Percentiles rank a stretch among this genome's conserved stretches.
Evolutionary conservation across 2,797 vertebrate genomes (phyloP).

Genomic region (Pangasius djambal): DNA sequence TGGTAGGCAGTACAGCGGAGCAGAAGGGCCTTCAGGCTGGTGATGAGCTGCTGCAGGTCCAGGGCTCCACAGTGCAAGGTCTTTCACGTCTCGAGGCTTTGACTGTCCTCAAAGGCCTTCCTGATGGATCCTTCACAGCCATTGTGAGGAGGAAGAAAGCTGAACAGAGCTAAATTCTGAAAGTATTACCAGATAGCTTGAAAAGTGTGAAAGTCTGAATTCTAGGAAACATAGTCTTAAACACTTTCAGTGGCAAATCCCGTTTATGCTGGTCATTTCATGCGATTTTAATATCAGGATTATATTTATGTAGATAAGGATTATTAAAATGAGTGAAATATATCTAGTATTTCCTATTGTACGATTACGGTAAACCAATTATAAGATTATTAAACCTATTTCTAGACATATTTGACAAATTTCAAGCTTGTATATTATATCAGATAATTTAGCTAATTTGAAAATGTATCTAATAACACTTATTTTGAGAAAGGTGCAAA

Average conservation of each 20-base stretch:
- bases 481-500: background rate
- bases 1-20: slow-evolving; percentile 77
- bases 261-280: background rate
- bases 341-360: background rate
- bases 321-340: background rate
- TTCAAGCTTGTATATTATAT: background rate
- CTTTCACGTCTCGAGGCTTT: slow-evolving; percentile 92
- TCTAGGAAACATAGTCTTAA: slow-evolving; percentile 2
- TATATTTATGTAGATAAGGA: background rate
- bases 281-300: slow-evolving; percentile 18
- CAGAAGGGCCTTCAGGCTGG: slow-evolving; percentile 81
- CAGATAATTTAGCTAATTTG: background rate
- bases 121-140: slow-evolving; percentile 78
- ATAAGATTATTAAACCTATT: background rate
- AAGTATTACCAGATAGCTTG: background rate
- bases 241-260: background rate
- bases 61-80: slow-evolving; percentile 77
- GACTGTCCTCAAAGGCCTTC: slow-evolving; percentile 87
- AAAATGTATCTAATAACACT: slow-evolving; percentile 2
- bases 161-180: slow-evolving; percentile 53
- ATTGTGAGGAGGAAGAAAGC: slow-evolving; percentile 74
- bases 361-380: background rate
- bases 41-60: slow-evolving; percentile 85
- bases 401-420: background rate
- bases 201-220: background rate